Conservation (phyloP, 2,113 vertebrate species). For the Pterocles burchelli region DNA sequence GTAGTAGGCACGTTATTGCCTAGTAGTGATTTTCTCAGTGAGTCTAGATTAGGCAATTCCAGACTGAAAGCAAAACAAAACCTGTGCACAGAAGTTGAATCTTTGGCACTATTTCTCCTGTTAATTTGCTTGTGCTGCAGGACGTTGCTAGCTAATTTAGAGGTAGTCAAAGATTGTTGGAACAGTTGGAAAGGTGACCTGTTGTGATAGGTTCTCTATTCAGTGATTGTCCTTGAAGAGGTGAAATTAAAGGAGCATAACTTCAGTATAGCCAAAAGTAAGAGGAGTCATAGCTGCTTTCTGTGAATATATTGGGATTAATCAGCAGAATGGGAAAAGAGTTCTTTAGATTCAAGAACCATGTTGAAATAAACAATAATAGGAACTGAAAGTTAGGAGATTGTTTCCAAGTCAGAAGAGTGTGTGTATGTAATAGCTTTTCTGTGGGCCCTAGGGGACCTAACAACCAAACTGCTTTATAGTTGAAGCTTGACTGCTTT, state of each 20-base stretch:
- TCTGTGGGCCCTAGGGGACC: not conserved
- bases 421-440: not conserved
- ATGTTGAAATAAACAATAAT: not conserved
- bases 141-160: not conserved
- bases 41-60: not conserved
- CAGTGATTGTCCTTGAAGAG: not conserved
- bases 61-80: not conserved
- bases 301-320: not conserved
- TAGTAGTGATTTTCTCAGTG: not conserved
- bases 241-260: not conserved
- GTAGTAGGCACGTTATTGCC: not conserved
- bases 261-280: not conserved
- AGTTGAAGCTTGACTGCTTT: not conserved
- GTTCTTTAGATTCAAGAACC: not conserved
- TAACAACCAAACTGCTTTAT: not conserved
- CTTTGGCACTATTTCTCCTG: not conserved
- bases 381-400: not conserved
- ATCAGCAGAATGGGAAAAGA: not conserved
- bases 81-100: not conserved
- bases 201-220: not conserved
- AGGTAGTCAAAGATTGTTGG: rapidly evolving
- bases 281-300: not conserved
- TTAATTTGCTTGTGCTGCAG: not conserved
- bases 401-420: not conserved
- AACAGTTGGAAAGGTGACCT: not conserved